Base-by-base conservation (phyloP, 2,888 invertebrate species). In the Diogma glabrata region DNA sequence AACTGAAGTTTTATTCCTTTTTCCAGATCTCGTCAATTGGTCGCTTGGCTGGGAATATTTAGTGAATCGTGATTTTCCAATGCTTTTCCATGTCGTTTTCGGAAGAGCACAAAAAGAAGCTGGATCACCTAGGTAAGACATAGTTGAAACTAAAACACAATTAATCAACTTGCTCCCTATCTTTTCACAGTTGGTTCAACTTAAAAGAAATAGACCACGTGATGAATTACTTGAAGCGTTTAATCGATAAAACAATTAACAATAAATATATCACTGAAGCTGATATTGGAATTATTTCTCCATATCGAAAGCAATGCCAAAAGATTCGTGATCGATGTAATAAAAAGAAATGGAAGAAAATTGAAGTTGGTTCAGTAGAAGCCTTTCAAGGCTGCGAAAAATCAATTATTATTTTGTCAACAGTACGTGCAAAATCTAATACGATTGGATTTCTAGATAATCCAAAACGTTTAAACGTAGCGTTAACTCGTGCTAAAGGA, bases 381-480 rank as follows among this genome's bases (percentile, higher is more conserved):
- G 78, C 82, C 26, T 92, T 89, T 67, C 91, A 92, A 67, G 92
- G 92, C 1, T 83, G 86, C 56, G 92, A 93, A 67, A 83, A 84
- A 62, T 72, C 81, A 10, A 78, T 88, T 3, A 85, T 93, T 47
- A 80, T 93, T 7, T 78, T 91, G 49, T 82, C 87, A 0, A 88
- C 88, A 0, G 92, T 87, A 8, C 74, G 91, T 26, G 82, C 84
- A n/a, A 12, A 47, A 23, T 36, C 33, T 1, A 12, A 61, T 0
- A 47, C 56, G 4, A 54, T 67, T 33, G 68, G 69, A 2, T 67
- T 68, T 51, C 57, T 67, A 23, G 60, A 58, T 45, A 61, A 60
- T 54, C 57, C 63, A 53, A 63, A 63, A 68, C 69, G 81, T 36
- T 75, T 82, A 58, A 82, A 82, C 64, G 82, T 83, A 1, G 72